A percentile compares a stretch with the other conserved stretches of the same genome.
phyloP scores from a whole-genome alignment of 2,113 vertebrate species.

The Myanophis thanlyinensis region DNA sequence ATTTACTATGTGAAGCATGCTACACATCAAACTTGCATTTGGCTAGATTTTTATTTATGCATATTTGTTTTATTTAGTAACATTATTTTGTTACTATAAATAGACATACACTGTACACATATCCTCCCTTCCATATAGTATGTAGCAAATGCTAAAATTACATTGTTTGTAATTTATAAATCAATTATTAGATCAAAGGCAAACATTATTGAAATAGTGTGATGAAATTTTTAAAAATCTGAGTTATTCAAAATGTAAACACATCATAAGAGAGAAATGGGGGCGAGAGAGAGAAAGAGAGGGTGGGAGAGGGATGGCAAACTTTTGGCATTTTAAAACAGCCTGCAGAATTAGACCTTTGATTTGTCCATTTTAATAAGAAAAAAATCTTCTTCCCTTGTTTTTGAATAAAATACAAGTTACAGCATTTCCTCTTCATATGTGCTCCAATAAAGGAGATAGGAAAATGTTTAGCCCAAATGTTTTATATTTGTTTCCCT shows the following conservation, averaged over 20 bases:
- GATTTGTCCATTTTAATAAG: neutral
- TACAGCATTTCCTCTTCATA: neutral
- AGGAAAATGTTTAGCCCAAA: neutral
- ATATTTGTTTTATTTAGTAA: constrained; percentile 34
- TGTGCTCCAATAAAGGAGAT: neutral
- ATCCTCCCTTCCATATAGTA: neutral
- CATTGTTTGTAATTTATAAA: neutral
- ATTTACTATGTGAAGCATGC: constrained; percentile 20
- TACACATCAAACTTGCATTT: constrained; percentile 28
- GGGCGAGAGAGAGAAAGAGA: neutral
- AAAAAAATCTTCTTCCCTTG: neutral
- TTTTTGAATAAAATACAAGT: neutral
- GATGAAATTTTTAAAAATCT: neutral
- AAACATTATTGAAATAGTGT: neutral
- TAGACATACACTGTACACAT: constrained; percentile 20
- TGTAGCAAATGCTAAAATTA: neutral
- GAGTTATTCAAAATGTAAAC: neutral
- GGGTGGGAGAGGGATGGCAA: too few relatives aligned
- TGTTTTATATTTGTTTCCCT: neutral
- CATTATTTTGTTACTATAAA: constrained; percentile 29
- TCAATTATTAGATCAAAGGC: constrained; percentile 1
- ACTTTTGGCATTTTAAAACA: neutral
- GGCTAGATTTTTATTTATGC: constrained; percentile 33
- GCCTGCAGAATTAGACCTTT: too few relatives aligned
- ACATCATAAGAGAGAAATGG: neutral